Base-by-base conservation (phyloP, 2,888 invertebrate genomes). In the Ophraella communa region DNA sequence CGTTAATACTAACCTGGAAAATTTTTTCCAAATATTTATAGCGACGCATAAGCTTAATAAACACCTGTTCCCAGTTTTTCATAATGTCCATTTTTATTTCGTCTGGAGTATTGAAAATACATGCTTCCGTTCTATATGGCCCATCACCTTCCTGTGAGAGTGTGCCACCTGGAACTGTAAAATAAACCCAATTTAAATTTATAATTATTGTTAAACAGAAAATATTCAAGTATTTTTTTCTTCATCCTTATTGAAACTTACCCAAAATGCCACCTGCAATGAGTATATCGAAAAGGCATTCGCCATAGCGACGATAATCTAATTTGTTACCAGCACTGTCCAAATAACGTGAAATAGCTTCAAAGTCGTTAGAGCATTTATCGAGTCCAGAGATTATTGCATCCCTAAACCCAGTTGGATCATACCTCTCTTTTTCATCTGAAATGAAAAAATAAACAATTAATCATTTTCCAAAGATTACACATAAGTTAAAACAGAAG, bases 361-460 rank as follows among this genome's bases (percentile, higher is more conserved):
- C 97, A 87, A 97, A 87, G 89, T 97, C 96, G 82, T 91, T 91
- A 83, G 92, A 92, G 84, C 95, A 92, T 88, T 95, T 95, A 87
- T 95, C 93, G 83, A 97, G 90, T 80, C 96, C 97, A 84, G 91
- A 90, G 84, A 98, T 91, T 86, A 98, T 91, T 82, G 94, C 94
- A 89, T 98, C 97, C 87, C 98, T 92, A 88, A 98, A 98, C 85
- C 96, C 96, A 85, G 91, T 90, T 84, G 97, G 96, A 89, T 98
- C 97, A 90, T 96, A 96, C 87, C 97, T 98, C 91, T 98, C 97
- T 92, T 95, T 97, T 92, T 97, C 97, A 97, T 97, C 97, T 96
- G 84, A 51, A 82, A 81, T 61, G 65, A 56, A 68, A 53, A 3
- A 2, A 18, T 24, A 10, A 10, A 45, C n/a, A n/a, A n/a, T n/a